phyloP scores from a whole-genome alignment of 64 coral and sea anemone genomes.

The Montipora foliosa region DNA sequence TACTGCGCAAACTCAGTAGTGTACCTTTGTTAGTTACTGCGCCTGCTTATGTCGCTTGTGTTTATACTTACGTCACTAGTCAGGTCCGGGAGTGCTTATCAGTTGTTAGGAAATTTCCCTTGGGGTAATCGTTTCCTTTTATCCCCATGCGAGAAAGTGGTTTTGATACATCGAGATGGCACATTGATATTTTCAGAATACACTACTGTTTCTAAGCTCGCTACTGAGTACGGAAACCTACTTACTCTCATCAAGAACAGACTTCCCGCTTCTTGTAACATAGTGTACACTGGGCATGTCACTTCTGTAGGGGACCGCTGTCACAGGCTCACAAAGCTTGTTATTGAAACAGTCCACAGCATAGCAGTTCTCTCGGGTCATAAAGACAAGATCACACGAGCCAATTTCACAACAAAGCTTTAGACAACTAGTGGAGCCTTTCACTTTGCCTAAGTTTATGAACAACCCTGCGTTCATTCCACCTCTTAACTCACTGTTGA shows the following conservation, averaged over 20 bases:
- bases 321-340: conserved; percentile 81
- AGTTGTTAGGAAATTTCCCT: no score
- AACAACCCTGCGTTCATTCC: conserved; percentile 89
- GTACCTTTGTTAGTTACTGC: no score
- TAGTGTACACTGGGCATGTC: conserved; percentile 88
- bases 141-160: no score
- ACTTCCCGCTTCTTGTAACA: conserved; percentile 82
- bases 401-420: conserved; percentile 89
- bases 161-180: no score
- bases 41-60: no score
- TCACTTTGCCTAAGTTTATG: conserved; percentile 71
- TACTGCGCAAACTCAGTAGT: no score
- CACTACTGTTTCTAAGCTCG: no score
- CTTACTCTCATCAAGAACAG: conserved; percentile 80
- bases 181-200: no score
- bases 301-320: conserved; percentile 42
- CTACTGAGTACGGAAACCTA: neutral
- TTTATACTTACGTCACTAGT: no score
- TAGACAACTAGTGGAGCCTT: conserved; percentile 73
- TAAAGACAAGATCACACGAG: conserved; percentile 87
- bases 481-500: conserved; percentile 78
- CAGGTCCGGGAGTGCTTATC: no score
- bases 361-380: conserved; percentile 77
- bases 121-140: no score
- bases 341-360: conserved; percentile 89